Percentiles rank a stretch among this genome's conserved stretches.
phyloP scores from a whole-genome alignment of 2,113 vertebrate genomes.

The Pluvialis apricaria region DNA sequence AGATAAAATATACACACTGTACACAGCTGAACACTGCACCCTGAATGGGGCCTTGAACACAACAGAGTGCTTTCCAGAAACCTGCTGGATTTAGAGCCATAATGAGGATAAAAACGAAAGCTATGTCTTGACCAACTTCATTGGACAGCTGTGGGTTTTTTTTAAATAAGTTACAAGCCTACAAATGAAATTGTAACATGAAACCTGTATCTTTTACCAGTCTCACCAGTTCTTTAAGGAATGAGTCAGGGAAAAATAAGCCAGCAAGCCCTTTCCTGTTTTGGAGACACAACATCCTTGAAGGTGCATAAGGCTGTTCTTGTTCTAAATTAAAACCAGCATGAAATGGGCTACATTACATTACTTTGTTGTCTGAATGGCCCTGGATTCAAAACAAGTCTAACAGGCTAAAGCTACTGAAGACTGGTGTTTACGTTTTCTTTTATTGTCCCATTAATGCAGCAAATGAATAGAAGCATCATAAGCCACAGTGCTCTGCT shows the following conservation, averaged over 20 bases:
- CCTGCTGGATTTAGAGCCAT: neutral
- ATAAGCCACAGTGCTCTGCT: neutral
- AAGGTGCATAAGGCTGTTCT: neutral
- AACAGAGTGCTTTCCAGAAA: neutral
- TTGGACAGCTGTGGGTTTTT: neutral
- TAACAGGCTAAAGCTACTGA: neutral
- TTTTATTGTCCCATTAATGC: neutral
- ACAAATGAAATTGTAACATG: neutral
- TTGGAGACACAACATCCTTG: neutral
- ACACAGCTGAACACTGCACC: neutral
- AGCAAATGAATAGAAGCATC: neutral
- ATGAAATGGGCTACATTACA: neutral
- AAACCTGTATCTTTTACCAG: neutral
- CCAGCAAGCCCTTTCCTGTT: neutral
- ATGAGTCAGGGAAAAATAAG: neutral
- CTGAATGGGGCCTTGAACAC: neutral
- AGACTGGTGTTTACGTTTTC: neutral
- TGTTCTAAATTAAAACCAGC: neutral
- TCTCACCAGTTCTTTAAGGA: neutral
- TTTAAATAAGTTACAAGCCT: neutral
- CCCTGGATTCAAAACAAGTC: neutral
- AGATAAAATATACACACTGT: neutral
- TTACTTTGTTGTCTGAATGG: neutral
- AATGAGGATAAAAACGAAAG: neutral
- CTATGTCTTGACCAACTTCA: neutral